These are phyloP conservation scores for Leptoclinus maculatus DNA, from an alignment of 2,797 vertebrate species.

Conservation along the genomic window DNA sequence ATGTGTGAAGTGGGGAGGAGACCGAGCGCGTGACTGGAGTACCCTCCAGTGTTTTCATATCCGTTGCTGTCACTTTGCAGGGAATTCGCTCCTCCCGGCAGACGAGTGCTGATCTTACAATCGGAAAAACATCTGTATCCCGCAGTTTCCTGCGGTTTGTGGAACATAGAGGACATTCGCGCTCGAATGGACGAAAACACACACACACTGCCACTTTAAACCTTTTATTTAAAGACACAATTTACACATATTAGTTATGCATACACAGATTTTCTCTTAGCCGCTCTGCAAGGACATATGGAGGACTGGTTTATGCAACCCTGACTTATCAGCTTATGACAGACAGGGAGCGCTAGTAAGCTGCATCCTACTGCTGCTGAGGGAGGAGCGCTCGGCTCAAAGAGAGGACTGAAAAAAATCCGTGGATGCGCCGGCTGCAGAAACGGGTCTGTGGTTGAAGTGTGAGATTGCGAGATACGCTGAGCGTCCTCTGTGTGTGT, in stretches of 20 bases:
- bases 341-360: slow-evolving; percentile 55
- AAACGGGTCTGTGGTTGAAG: slow-evolving; percentile 37
- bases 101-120: slow-evolving; percentile 37
- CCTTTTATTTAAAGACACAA: slow-evolving; percentile 9
- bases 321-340: slow-evolving; percentile 45
- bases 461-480: slow-evolving; percentile 46
- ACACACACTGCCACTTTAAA: not conserved
- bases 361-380: slow-evolving; percentile 21
- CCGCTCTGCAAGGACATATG: slow-evolving; percentile 47
- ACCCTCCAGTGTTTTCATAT: slow-evolving; percentile 60
- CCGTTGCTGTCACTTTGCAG: slow-evolving; percentile 59
- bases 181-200: not conserved
- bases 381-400: slow-evolving; percentile 31
- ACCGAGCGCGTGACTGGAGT: slow-evolving; percentile 36
- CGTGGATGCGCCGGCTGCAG: slow-evolving; percentile 8
- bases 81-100: slow-evolving; percentile 43
- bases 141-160: slow-evolving; percentile 7
- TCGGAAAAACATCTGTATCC: slow-evolving; percentile 52
- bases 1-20: slow-evolving; percentile 37
- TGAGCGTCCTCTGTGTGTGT: not conserved
- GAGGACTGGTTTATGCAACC: slow-evolving; percentile 26
- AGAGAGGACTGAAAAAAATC: slow-evolving; percentile 5
- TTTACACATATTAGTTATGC: not conserved
- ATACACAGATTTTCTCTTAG: not conserved
- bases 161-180: not conserved